phyloP scores from a whole-genome alignment of 2,797 vertebrate species.

The Nannoperca australis region DNA sequence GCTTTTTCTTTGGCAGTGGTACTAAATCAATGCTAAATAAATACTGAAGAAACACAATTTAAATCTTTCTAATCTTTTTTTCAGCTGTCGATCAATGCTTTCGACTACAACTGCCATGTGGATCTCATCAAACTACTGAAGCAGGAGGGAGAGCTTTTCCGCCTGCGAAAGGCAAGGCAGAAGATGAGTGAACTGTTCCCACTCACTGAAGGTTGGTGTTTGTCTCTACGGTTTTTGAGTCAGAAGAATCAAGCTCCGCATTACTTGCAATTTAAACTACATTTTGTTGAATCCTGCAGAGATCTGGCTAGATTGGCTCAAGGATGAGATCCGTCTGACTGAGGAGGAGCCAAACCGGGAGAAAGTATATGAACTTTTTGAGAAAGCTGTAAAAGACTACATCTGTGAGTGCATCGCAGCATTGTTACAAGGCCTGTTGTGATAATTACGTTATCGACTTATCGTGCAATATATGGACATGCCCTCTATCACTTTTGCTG shows the following conservation, averaged over 20 bases:
- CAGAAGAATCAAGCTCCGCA: not conserved
- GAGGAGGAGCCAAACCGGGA: constrained; percentile 89
- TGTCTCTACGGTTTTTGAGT: not conserved
- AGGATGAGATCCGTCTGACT: constrained; percentile 94
- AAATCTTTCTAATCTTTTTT: constrained; percentile 18
- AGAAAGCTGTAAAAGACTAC: constrained; percentile 94
- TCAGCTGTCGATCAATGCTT: constrained; percentile 95
- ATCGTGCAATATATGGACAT: too few relatives aligned
- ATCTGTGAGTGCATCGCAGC: constrained; percentile 89
- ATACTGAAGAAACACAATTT: not conserved
- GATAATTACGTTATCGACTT: too few relatives aligned
- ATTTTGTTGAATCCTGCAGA: constrained; percentile 81
- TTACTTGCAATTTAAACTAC: constrained; percentile 16
- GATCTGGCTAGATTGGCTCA: constrained; percentile 98
- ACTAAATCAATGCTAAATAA: not conserved
- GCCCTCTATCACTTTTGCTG: too few relatives aligned
- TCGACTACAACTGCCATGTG: constrained; percentile 97
- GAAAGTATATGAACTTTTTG: constrained; percentile 93
- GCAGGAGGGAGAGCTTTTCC: constrained; percentile 92
- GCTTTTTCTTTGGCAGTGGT: not conserved
- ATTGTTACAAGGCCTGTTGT: not conserved
- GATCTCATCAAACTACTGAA: constrained; percentile 95
- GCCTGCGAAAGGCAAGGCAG: constrained; percentile 91
- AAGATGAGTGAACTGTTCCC: constrained; percentile 99
- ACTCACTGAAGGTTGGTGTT: constrained; percentile 92